phyloP scores from a whole-genome alignment of 2,888 invertebrate genomes.

The Micoletzkya japonica region DNA sequence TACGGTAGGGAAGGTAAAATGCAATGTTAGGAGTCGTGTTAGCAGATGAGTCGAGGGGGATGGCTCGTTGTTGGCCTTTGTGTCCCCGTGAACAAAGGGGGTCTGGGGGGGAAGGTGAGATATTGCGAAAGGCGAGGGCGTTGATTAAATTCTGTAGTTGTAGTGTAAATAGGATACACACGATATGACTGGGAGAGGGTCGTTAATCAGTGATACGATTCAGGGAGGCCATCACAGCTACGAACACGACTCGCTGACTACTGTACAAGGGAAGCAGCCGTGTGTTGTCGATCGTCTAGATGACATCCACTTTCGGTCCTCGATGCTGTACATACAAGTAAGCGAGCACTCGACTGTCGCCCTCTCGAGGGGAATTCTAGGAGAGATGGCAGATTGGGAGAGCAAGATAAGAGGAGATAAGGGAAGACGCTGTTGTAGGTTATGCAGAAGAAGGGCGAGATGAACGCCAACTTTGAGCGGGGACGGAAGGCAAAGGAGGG shows the following conservation, averaged over 20 bases:
- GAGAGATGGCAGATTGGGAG: background rate
- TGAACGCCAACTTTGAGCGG: background rate
- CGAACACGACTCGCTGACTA: background rate
- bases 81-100: no score
- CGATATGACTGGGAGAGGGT: background rate
- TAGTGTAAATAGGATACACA: background rate
- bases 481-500: conserved; percentile 2
- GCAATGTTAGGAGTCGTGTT: no score
- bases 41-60: no score
- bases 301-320: background rate
- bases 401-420: background rate
- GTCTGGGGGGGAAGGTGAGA: no score
- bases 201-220: no score
- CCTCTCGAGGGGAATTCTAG: background rate
- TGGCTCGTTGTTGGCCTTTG: no score
- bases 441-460: conserved; percentile 7
- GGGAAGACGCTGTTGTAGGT: background rate
- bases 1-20: no score
- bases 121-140: no score
- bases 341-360: background rate
- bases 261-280: background rate
- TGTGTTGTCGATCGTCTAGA: no score
- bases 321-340: conserved; percentile 1
- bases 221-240: background rate
- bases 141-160: no score